A percentile compares a stretch with the other conserved stretches of the same genome.
Evolutionary conservation across 2,888 invertebrate species (phyloP).

Genomic region (Helicoverpa assulta): DNA sequence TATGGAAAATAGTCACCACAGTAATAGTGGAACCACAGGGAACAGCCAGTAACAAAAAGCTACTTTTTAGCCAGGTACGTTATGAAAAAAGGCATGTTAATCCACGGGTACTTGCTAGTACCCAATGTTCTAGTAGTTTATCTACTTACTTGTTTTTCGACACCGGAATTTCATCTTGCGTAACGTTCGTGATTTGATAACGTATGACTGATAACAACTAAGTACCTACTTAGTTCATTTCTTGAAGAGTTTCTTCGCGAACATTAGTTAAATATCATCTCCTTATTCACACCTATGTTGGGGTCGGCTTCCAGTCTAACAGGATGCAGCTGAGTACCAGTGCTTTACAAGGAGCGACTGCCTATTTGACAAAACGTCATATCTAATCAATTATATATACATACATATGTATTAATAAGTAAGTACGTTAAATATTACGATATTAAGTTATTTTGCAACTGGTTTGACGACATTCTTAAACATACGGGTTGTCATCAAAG

Average conservation of each 20-base stretch:
- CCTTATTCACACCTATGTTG: background rate
- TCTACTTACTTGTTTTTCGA: constrained; percentile 41
- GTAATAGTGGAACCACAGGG: too few species aligned
- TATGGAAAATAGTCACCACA: too few species aligned
- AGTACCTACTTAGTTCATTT: constrained; percentile 5
- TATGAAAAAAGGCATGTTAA: too few species aligned
- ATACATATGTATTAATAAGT: too few species aligned
- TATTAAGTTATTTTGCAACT: constrained; percentile 39
- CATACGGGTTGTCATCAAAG: constrained; percentile 13
- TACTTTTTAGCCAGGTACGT: too few species aligned
- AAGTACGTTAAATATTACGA: constrained; percentile 1
- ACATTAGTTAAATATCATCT: background rate
- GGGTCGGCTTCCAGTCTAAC: background rate
- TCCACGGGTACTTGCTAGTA: too few species aligned
- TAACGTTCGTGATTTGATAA: constrained; percentile 54
- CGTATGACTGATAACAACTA: constrained; percentile 44
- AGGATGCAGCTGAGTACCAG: too few species aligned
- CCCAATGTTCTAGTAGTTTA: constrained; percentile 5
- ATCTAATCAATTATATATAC: too few species aligned
- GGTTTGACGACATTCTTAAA: constrained; percentile 29
- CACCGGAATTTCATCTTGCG: constrained; percentile 50
- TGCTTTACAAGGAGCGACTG: too few species aligned
- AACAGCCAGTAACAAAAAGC: too few species aligned
- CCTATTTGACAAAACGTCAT: background rate
- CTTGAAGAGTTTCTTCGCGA: constrained; percentile 36